A percentile compares a stretch with the other conserved stretches of the same genome.
These are phyloP conservation scores for Linepithema humile DNA, from an alignment of 1,140 invertebrate species.

Conservation along the genomic window DNA sequence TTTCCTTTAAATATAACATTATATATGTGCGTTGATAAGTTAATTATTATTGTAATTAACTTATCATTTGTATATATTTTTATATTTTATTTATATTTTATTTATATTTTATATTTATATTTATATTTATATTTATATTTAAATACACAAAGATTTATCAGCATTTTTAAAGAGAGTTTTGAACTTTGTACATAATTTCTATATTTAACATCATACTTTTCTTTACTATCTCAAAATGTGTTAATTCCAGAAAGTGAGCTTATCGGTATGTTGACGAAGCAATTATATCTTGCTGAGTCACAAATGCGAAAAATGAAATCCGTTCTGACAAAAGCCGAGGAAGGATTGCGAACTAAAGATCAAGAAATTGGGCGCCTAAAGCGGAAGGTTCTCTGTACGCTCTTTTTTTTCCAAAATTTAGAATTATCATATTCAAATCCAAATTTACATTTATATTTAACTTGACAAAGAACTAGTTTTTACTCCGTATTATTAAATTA, in stretches of 20 bases:
- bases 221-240: constrained; percentile 5
- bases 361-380: constrained; percentile 76
- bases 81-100: no score
- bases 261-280: constrained; percentile 70
- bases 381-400: constrained; percentile 71
- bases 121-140: no score
- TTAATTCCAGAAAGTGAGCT: constrained; percentile 68
- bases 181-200: not conserved
- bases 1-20: not conserved
- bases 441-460: not conserved
- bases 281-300: constrained; percentile 73
- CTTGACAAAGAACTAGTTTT: not conserved
- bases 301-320: constrained; percentile 76
- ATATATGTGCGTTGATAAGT: no score
- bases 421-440: not conserved
- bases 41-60: no score
- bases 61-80: no score
- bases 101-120: no score
- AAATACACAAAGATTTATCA: not conserved
- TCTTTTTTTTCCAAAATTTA: constrained; percentile 12
- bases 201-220: not conserved
- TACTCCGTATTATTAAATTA: not conserved
- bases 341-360: constrained; percentile 73
- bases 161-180: not conserved
- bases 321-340: constrained; percentile 71